A percentile compares a stretch with the other conserved stretches of the same genome.
phyloP scores from a whole-genome alignment of 2,113 vertebrate species.

The Scophthalmus maximus region DNA sequence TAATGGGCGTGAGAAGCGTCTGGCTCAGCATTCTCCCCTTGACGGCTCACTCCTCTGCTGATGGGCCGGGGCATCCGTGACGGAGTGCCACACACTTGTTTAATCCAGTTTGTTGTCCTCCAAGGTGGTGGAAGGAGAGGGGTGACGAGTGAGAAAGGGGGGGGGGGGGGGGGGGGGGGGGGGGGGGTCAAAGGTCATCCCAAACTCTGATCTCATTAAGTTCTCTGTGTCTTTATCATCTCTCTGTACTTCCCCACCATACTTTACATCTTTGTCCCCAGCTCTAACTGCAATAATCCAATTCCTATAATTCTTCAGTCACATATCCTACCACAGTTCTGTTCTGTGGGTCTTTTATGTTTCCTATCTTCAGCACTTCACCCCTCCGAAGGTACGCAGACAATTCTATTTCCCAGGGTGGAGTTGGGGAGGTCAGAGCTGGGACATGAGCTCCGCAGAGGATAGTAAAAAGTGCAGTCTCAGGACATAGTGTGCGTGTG shows the following conservation, averaged over 20 bases:
- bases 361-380: slow-evolving; percentile 14
- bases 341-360: slow-evolving; percentile 5
- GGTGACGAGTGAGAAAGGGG: slow-evolving; percentile 13
- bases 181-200: slow-evolving; percentile 73
- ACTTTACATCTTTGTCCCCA: too few species aligned
- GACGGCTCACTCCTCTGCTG: slow-evolving; percentile 79
- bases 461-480: slow-evolving; percentile 68
- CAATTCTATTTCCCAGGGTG: slow-evolving; percentile 48
- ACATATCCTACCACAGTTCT: background rate
- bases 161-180: slow-evolving; percentile 32
- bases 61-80: slow-evolving; percentile 72
- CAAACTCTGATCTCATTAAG: slow-evolving; percentile 84
- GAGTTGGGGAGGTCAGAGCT: slow-evolving; percentile 65
- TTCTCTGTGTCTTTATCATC: slow-evolving; percentile 71
- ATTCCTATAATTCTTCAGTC: slow-evolving; percentile 33
- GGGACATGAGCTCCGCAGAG: slow-evolving; percentile 58
- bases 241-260: slow-evolving; percentile 2
- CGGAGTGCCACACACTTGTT: slow-evolving; percentile 84
- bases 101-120: slow-evolving; percentile 75
- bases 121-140: slow-evolving; percentile 43
- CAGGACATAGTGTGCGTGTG: slow-evolving; percentile 51
- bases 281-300: slow-evolving; percentile 26
- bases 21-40: slow-evolving; percentile 68
- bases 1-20: slow-evolving; percentile 70
- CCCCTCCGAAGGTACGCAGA: slow-evolving; percentile 36